phyloP scores from a whole-genome alignment of 2,113 vertebrate genomes.

The Baryphthengus martii region DNA sequence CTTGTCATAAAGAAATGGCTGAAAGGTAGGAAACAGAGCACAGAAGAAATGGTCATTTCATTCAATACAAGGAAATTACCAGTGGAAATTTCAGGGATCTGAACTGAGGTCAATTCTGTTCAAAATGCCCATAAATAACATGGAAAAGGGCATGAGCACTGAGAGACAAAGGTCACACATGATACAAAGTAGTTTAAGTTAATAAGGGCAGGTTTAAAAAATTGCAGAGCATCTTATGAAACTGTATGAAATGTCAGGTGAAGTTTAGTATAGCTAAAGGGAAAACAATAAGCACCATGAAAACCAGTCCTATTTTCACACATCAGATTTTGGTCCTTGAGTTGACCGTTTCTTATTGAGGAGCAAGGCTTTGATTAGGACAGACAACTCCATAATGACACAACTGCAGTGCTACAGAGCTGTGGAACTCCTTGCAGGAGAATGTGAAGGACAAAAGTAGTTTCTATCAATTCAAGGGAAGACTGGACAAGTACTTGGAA shows the following conservation, averaged over 20 bases:
- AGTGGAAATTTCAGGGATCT: neutral
- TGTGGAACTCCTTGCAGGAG: neutral
- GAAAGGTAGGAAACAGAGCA: neutral
- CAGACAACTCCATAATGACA: neutral
- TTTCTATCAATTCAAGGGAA: neutral
- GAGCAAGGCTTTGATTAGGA: neutral
- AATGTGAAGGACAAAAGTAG: neutral
- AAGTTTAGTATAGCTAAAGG: neutral
- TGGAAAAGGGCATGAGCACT: neutral
- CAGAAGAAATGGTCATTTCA: neutral
- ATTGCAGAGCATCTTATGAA: neutral
- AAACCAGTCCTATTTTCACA: neutral
- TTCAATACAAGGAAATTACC: neutral
- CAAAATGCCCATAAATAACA: neutral
- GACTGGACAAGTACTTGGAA: neutral
- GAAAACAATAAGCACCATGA: neutral
- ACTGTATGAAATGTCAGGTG: neutral
- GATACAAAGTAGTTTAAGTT: neutral
- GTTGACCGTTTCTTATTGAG: neutral
- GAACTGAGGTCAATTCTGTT: neutral
- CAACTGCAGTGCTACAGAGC: neutral
- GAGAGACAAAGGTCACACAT: neutral
- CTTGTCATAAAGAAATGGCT: neutral
- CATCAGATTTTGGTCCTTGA: neutral
- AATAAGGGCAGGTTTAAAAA: neutral